Base-by-base conservation (phyloP, 2,888 invertebrate species). In the Perdita meconis region DNA sequence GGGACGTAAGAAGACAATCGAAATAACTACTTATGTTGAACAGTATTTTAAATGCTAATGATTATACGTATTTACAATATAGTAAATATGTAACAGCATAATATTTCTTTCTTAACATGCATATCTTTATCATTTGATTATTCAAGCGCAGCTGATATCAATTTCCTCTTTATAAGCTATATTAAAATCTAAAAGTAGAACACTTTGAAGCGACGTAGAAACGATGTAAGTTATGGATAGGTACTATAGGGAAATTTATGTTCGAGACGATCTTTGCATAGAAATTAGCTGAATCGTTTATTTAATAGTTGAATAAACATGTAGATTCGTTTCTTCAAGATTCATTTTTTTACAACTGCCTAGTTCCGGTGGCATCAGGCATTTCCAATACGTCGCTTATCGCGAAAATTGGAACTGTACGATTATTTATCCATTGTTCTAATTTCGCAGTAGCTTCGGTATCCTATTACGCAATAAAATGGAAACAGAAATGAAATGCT, bases 91-190 rank as follows among this genome's bases (percentile, higher is more conserved):
- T n/a, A n/a, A n/a, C n/a, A n/a, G n/a, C n/a, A n/a, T n/a, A n/a
- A n/a, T n/a, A n/a, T n/a, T n/a, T n/a, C n/a, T n/a, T 36, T 26
- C 6, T 22, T 8, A 42, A 34, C 13, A 26, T 71, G 19, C 19
- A 51, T n/a, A 26, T 12, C 22, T 40, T 10, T 24, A 10, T 13
- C 16, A 68, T 67, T 67, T 34, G 57, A 51, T 67, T 51, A 51
- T 51, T 34, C 30, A 42, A 24, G 22, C 50, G 5, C 22, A 24
- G 3, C 10, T 3, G 22, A 6, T 24, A 57, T 57, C 50, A 8
- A 57, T n/a, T 57, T 53, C 34, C 24, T 60, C 30, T 55, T 55
- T 13, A 26, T 10, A 16, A 44, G 5, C 19, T 19, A 51, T 36
- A n/a, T 53, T 60, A 13, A 60, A 44, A 55, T 55, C 44, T 16